Evolutionary conservation across 2,888 invertebrate species (phyloP).

Genomic region (Stenoptilia bipunctidactyla): DNA sequence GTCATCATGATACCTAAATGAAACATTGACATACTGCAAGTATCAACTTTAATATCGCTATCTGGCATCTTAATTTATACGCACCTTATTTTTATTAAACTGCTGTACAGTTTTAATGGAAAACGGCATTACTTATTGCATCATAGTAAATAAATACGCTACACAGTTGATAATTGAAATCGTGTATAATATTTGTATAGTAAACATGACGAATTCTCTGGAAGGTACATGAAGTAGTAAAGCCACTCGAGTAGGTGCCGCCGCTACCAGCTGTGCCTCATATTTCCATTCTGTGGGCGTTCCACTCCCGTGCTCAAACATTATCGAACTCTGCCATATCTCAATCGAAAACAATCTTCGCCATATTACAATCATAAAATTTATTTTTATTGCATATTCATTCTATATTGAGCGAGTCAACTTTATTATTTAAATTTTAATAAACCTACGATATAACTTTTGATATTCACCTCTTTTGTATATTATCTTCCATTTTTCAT

Average conservation of each 20-base stretch:
- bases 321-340: slow-evolving; percentile 34
- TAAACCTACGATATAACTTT: not conserved
- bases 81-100: too few relatives aligned
- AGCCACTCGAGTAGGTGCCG: slow-evolving; percentile 33
- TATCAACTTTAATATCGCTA: too few relatives aligned
- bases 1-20: too few relatives aligned
- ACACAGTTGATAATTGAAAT: too few relatives aligned
- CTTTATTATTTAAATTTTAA: not conserved
- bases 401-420: not conserved
- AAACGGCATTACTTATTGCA: too few relatives aligned
- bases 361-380: slow-evolving; percentile 18
- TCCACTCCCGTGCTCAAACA: slow-evolving; percentile 19
- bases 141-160: too few relatives aligned
- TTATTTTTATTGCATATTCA: slow-evolving; percentile 6
- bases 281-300: slow-evolving; percentile 29
- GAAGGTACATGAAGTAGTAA: slow-evolving; percentile 15
- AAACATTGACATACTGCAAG: too few relatives aligned
- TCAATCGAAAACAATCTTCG: slow-evolving; percentile 27
- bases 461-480: slow-evolving; percentile 1
- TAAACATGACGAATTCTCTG: slow-evolving; percentile 14
- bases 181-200: too few relatives aligned
- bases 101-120: too few relatives aligned
- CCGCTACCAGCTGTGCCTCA: slow-evolving; percentile 29
- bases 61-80: too few relatives aligned
- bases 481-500: slow-evolving; percentile 11